phyloP scores from a whole-genome alignment of 1,140 invertebrate genomes.

The Ceratina calcarata region DNA sequence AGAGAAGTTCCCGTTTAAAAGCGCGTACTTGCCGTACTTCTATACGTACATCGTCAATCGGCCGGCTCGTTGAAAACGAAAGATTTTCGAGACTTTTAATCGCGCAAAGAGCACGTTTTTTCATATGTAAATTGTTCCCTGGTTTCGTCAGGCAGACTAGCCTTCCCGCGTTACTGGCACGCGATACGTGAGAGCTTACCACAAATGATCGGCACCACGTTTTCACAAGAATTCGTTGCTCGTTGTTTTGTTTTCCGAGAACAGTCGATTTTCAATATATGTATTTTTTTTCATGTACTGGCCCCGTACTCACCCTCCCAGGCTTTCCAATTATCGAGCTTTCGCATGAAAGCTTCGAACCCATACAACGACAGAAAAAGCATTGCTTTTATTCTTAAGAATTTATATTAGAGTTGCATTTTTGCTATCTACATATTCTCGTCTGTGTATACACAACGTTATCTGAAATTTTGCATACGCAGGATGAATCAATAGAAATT shows the following conservation, averaged over 20 bases:
- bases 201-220: constrained; percentile 7
- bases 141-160: not conserved
- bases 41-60: not conserved
- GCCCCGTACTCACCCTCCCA: not conserved
- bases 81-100: constrained; percentile 50
- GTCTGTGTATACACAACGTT: not conserved
- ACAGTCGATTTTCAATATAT: constrained; percentile 14
- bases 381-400: not conserved
- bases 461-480: not conserved
- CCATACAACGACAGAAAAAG: not conserved
- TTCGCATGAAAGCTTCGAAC: not conserved
- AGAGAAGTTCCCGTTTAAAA: not conserved
- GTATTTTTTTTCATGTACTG: not conserved
- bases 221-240: constrained; percentile 12
- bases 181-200: not conserved
- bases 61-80: constrained; percentile 1
- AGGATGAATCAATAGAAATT: too few relatives aligned
- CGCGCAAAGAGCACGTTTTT: constrained; percentile 29
- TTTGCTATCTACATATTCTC: not conserved
- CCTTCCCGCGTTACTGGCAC: not conserved
- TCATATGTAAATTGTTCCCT: constrained; percentile 30
- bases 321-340: constrained; percentile 31
- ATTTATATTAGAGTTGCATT: not conserved
- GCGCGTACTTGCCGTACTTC: too few relatives aligned
- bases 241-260: not conserved